phyloP scores from a whole-genome alignment of 2,113 vertebrate species.

The Hypomesus transpacificus region DNA sequence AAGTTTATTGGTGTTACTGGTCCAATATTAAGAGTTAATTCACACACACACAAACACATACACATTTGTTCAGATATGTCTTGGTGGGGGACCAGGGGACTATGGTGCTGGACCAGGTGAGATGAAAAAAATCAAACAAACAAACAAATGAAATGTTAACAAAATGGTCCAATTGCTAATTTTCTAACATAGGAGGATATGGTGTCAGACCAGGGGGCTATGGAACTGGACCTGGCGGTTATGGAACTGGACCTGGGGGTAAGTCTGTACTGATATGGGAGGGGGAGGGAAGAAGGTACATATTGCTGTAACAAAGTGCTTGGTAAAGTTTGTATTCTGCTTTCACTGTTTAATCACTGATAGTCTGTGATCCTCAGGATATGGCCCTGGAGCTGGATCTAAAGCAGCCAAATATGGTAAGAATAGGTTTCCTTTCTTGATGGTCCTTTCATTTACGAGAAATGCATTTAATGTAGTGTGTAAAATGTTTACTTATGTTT shows the following conservation, averaged over 20 bases:
- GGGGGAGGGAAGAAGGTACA: no score
- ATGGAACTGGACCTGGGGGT: conserved; percentile 7
- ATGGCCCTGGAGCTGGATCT: conserved; percentile 45
- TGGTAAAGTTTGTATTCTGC: not conserved
- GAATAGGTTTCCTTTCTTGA: not conserved
- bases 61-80: not conserved
- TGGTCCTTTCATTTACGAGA: not conserved
- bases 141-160: not conserved
- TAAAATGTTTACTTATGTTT: not conserved
- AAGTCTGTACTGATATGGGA: no score
- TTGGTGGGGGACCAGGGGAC: not conserved
- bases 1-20: conserved; percentile 9
- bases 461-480: not conserved
- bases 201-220: conserved; percentile 21
- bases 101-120: not conserved
- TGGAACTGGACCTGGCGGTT: conserved; percentile 12
- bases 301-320: not conserved
- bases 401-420: conserved; percentile 69
- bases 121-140: not conserved
- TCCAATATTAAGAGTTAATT: not conserved
- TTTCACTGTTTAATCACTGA: not conserved
- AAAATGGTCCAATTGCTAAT: not conserved
- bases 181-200: conserved; percentile 2
- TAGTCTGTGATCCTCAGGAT: conserved; percentile 42
- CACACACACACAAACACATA: not conserved